Percentiles rank a stretch among this genome's conserved stretches.
phyloP scores from a whole-genome alignment of 2,797 vertebrate species.

The Paramormyrops hopkinsi region DNA sequence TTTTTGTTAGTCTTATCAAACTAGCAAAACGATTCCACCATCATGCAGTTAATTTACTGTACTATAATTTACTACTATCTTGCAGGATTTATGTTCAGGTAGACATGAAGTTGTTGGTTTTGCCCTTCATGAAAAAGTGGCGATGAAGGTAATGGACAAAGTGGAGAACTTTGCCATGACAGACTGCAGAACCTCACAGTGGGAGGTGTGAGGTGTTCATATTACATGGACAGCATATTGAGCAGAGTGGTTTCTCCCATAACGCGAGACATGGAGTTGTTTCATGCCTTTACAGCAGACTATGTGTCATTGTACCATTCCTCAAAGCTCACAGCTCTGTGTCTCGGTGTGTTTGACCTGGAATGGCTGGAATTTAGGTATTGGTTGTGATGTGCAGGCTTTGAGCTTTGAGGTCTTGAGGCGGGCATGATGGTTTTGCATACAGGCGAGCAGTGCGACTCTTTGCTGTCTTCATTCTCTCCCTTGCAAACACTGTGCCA shows the following conservation, averaged over 20 bases:
- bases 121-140: background rate
- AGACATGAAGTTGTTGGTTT: background rate
- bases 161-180: constrained; percentile 6
- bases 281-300: background rate
- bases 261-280: constrained; percentile 35
- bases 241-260: constrained; percentile 36
- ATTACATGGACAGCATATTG: background rate
- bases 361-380: constrained; percentile 9
- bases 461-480: background rate
- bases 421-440: background rate
- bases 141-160: background rate
- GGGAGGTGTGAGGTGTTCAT: background rate
- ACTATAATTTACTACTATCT: background rate
- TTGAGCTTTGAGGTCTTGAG: background rate
- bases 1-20: background rate
- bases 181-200: background rate
- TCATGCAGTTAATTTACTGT: background rate
- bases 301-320: background rate
- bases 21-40: background rate
- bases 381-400: background rate
- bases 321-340: background rate
- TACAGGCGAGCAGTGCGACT: background rate
- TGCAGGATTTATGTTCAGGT: background rate
- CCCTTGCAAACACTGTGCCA: background rate
- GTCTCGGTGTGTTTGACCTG: background rate